Conservation (phyloP, 2,888 invertebrate genomes). For the Drosophila robusta region DNA sequence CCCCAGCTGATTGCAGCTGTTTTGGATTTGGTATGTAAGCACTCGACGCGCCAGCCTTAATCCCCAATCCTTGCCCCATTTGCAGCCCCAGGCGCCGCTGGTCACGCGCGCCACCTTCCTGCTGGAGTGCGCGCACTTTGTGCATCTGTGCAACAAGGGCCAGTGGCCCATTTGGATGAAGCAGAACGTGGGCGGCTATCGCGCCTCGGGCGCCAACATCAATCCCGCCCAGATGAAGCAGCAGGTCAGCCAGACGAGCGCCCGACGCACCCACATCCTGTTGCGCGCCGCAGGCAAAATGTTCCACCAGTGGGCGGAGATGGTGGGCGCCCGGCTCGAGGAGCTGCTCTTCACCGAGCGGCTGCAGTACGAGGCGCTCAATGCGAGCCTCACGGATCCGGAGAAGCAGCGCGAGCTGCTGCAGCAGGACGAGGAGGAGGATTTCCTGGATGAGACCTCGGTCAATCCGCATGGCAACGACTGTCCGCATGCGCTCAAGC, state of each 20-base stretch:
- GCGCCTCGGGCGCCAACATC: constrained; percentile 88
- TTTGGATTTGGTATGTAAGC: constrained; percentile 92
- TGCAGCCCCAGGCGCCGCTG: constrained; percentile 95
- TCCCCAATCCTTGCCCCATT: neutral
- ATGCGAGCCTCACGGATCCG: constrained; percentile 90
- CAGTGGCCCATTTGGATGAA: constrained; percentile 99
- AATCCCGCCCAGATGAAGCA: constrained; percentile 84
- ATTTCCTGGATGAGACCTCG: constrained; percentile 92
- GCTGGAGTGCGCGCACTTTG: constrained; percentile 97
- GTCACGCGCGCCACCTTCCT: constrained; percentile 96
- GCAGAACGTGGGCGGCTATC: constrained; percentile 90
- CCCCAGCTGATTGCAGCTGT: constrained; percentile 97
- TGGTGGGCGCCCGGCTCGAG: constrained; percentile 94
- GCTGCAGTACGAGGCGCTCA: constrained; percentile 89
- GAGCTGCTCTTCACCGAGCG: constrained; percentile 95
- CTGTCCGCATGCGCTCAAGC: constrained; percentile 94
- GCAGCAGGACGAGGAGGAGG: constrained; percentile 96
- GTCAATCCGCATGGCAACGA: constrained; percentile 90
- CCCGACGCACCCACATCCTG: constrained; percentile 89
- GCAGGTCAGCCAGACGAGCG: constrained; percentile 87
- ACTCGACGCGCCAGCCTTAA: too few relatives aligned
- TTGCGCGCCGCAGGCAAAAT: constrained; percentile 97
- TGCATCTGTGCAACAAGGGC: constrained; percentile 98
- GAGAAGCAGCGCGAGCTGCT: constrained; percentile 90
- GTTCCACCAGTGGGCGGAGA: constrained; percentile 92